phyloP scores from a whole-genome alignment of 2,113 vertebrate genomes.

The Ceyx cyanopectus region DNA sequence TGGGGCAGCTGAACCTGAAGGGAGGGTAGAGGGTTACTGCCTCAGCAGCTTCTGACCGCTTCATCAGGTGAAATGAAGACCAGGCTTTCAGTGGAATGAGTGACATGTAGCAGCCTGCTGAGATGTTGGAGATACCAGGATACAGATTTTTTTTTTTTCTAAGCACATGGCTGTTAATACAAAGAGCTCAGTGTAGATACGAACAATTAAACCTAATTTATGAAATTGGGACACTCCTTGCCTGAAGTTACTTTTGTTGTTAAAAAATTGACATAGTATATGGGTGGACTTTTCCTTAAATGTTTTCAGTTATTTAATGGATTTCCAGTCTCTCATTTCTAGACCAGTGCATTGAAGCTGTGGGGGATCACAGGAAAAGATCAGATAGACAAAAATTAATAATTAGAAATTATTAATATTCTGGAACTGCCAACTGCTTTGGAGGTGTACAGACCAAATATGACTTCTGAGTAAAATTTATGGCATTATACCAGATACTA shows the following conservation, averaged over 20 bases:
- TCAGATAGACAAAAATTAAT: background rate
- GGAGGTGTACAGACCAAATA: background rate
- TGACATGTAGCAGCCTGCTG: constrained; percentile 64
- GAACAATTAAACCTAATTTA: constrained; percentile 26
- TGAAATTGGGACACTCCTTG: constrained; percentile 10
- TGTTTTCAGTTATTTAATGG: background rate
- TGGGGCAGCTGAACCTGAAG: background rate
- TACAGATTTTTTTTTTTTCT: background rate
- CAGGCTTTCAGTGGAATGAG: constrained; percentile 45
- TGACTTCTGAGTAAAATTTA: background rate
- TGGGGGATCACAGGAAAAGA: background rate
- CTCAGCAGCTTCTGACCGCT: background rate
- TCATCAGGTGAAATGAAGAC: constrained; percentile 16
- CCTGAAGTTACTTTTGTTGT: constrained; percentile 13
- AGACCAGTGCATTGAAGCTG: background rate
- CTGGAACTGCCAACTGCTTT: background rate
- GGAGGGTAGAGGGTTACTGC: constrained; percentile 27
- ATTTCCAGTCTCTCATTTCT: background rate
- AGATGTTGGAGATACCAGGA: constrained; percentile 45
- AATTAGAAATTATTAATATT: background rate
- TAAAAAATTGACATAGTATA: background rate
- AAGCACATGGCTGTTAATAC: constrained; percentile 40
- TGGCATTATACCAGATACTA: background rate
- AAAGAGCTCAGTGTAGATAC: constrained; percentile 40
- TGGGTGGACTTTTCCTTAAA: background rate